Evolutionary conservation across 2,888 invertebrate species (phyloP).

Genomic region (Lobophora halterata): DNA sequence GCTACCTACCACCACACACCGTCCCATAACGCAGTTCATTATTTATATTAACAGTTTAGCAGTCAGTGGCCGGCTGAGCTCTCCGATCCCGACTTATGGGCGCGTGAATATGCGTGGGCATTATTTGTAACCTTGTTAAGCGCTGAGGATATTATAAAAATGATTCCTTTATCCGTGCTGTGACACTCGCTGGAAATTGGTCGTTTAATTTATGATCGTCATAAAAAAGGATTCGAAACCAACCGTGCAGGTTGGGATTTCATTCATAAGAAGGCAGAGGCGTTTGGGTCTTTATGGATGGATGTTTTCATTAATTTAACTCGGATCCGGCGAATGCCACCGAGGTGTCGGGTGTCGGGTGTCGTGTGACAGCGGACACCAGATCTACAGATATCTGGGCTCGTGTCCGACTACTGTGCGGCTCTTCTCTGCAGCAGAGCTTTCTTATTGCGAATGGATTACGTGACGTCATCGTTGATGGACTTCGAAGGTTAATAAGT

Average conservation of each 20-base stretch:
- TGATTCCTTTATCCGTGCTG: constrained; percentile 78
- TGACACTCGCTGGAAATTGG: constrained; percentile 80
- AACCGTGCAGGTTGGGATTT: constrained; percentile 74
- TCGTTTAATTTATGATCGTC: constrained; percentile 75
- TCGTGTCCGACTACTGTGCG: constrained; percentile 65
- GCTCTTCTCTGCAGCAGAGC: constrained; percentile 22
- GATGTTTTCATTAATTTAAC: constrained; percentile 81
- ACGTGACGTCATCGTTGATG: constrained; percentile 34
- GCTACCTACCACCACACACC: constrained; percentile 60
- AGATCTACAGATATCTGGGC: constrained; percentile 57
- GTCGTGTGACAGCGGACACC: constrained; percentile 53
- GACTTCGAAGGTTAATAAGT: constrained; percentile 19
- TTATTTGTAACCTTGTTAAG: constrained; percentile 80
- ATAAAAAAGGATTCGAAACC: constrained; percentile 76
- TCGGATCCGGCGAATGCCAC: constrained; percentile 64
- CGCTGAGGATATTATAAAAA: constrained; percentile 80
- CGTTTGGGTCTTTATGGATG: constrained; percentile 79
- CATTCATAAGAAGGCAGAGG: constrained; percentile 82
- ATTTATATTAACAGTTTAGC: constrained; percentile 81
- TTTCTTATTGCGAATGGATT: constrained; percentile 18
- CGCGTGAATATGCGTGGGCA: constrained; percentile 79
- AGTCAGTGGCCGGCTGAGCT: constrained; percentile 70
- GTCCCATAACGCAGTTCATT: constrained; percentile 78
- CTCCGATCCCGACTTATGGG: constrained; percentile 72
- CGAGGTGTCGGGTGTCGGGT: constrained; percentile 68